A percentile compares a stretch with the other conserved stretches of the same genome.
These are phyloP conservation scores for Colistium nudipinnis DNA, from an alignment of 2,113 vertebrate species.

Conservation along the genomic window DNA sequence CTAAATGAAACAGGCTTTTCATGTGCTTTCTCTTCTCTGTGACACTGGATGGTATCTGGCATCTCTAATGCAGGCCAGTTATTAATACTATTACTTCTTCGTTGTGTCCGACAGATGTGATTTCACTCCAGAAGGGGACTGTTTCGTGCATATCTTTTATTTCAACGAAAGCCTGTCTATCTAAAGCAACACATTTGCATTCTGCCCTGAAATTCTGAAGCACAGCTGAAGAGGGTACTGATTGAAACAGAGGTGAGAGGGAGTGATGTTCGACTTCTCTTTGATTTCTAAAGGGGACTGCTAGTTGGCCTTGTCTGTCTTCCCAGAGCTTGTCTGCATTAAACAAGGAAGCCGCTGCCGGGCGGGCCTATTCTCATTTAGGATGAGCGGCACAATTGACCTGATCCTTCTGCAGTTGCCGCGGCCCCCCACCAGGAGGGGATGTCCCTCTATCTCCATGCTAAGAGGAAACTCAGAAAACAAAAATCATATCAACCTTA, in stretches of 20 bases:
- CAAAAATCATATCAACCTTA: too few relatives aligned
- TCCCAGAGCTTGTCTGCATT: conserved; percentile 50
- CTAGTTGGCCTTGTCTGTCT: conserved; percentile 31
- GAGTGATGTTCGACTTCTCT: conserved; percentile 41
- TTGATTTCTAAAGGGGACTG: conserved; percentile 49
- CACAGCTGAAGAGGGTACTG: neutral
- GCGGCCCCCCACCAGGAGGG: conserved; percentile 71
- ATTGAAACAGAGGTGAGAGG: conserved; percentile 46
- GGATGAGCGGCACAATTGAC: conserved; percentile 55
- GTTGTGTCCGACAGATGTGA: neutral
- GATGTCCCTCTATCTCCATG: conserved; percentile 32
- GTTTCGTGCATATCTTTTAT: conserved; percentile 16
- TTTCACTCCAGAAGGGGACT: neutral
- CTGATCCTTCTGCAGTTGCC: conserved; percentile 41
- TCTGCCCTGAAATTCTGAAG: neutral
- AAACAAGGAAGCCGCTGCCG: conserved; percentile 55
- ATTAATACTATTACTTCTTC: too few relatives aligned
- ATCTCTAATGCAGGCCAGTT: conserved; percentile 1
- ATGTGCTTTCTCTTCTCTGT: neutral
- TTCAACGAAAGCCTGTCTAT: conserved; percentile 24
- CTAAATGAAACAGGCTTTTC: neutral
- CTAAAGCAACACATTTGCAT: conserved; percentile 23
- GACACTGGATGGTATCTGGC: neutral
- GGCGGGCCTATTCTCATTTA: conserved; percentile 53
- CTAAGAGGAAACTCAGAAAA: too few relatives aligned